A percentile compares a stretch with the other conserved stretches of the same genome.
Evolutionary conservation across 1,140 invertebrate species (phyloP).

Genomic region (Pentalonia nigronervosa): DNA sequence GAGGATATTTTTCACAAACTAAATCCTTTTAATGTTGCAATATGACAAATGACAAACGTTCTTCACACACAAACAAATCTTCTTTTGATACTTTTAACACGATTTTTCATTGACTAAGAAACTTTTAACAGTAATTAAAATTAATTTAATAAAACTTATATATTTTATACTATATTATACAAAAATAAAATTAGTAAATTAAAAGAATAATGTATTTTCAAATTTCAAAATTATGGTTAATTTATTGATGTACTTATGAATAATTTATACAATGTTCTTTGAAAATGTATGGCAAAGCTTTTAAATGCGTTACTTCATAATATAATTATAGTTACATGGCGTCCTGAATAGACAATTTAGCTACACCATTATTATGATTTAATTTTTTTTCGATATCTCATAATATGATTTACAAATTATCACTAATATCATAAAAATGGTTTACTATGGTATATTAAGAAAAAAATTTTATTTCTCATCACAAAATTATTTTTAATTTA

Average conservation of each 20-base stretch:
- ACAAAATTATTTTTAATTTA: no score
- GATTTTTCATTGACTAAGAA: background rate
- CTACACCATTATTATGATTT: background rate
- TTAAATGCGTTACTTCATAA: background rate
- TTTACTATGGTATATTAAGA: background rate
- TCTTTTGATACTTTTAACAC: background rate
- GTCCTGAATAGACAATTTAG: background rate
- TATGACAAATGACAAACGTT: background rate
- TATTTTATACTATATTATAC: background rate
- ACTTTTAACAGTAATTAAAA: slow-evolving; percentile 3
- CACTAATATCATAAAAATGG: background rate
- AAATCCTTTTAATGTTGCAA: background rate
- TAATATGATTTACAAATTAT: no score
- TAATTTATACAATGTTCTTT: background rate
- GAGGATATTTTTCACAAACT: background rate
- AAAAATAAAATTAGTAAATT: background rate
- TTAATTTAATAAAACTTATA: background rate
- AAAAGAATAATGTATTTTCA: background rate
- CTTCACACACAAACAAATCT: background rate
- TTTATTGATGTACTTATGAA: background rate
- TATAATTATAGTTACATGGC: background rate
- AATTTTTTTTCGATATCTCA: background rate
- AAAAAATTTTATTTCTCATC: background rate
- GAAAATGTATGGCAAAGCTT: background rate
- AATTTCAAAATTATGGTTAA: background rate